Evolutionary conservation across 2,797 vertebrate species (phyloP).

Genomic region (Echeneis naucrates): DNA sequence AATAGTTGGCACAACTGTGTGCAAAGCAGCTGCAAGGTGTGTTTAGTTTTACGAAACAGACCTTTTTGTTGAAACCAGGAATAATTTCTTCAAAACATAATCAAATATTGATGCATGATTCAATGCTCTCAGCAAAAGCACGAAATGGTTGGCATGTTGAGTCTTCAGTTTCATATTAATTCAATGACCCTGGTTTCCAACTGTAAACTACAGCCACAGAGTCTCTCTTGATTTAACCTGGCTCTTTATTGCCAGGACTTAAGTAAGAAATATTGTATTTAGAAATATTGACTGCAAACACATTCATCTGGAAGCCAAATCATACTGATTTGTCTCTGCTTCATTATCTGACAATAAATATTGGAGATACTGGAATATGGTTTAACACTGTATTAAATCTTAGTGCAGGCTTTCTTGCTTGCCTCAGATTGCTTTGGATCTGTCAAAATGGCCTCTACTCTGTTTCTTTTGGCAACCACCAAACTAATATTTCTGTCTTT

Average conservation of each 20-base stretch:
- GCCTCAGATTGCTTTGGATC: slow-evolving; percentile 64
- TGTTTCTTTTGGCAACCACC: not conserved
- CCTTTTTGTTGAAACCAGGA: not conserved
- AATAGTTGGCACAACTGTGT: not conserved
- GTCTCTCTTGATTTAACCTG: slow-evolving; percentile 1
- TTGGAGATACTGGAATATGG: slow-evolving; percentile 16
- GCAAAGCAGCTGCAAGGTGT: not conserved
- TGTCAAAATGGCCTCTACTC: slow-evolving; percentile 47
- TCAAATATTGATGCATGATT: slow-evolving; percentile 3
- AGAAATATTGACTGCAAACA: slow-evolving; percentile 24
- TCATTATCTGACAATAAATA: slow-evolving; percentile 8
- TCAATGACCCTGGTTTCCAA: not conserved
- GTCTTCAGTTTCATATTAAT: not conserved
- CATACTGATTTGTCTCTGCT: slow-evolving; percentile 7
- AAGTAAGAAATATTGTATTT: slow-evolving; percentile 16
- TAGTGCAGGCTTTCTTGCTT: slow-evolving; percentile 26
- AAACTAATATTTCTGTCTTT: not conserved
- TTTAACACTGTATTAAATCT: slow-evolving; percentile 3
- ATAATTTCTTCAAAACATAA: slow-evolving; percentile 1
- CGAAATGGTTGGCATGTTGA: not conserved
- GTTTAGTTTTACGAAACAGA: slow-evolving; percentile 4
- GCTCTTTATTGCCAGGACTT: not conserved
- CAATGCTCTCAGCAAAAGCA: slow-evolving; percentile 11
- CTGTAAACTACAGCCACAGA: not conserved
- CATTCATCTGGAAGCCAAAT: slow-evolving; percentile 32